phyloP scores from a whole-genome alignment of 2,113 vertebrate genomes.

The Mesembrinibis cayennensis region DNA sequence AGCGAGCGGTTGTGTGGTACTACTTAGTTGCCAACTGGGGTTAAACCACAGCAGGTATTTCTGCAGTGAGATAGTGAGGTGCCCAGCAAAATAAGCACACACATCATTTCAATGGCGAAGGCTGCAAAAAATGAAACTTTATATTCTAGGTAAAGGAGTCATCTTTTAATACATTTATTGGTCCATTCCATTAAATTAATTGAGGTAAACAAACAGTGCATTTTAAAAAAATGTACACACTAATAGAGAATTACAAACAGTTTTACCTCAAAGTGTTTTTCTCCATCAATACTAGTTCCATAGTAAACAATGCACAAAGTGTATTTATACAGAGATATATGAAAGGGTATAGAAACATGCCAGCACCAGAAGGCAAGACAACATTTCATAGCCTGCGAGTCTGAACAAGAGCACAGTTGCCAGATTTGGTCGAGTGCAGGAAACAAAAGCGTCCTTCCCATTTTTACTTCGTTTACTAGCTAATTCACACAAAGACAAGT shows the following conservation, averaged over 20 bases:
- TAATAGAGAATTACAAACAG: constrained; percentile 78
- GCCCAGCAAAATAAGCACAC: not conserved
- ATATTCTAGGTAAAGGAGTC: constrained; percentile 60
- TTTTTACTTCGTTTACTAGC: constrained; percentile 9
- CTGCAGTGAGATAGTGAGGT: not conserved
- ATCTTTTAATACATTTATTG: constrained; percentile 81
- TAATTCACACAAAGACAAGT: not conserved
- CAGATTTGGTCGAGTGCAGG: constrained; percentile 48
- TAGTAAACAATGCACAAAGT: constrained; percentile 81
- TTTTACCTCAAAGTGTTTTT: constrained; percentile 71
- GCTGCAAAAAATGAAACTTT: not conserved
- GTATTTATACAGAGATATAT: constrained; percentile 63
- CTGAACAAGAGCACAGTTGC: constrained; percentile 29
- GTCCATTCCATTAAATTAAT: constrained; percentile 84
- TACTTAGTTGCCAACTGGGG: no score
- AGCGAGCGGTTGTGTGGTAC: no score
- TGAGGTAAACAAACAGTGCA: constrained; percentile 85
- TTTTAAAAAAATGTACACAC: constrained; percentile 78
- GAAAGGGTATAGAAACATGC: constrained; percentile 67
- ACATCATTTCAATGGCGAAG: not conserved
- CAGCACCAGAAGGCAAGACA: constrained; percentile 73
- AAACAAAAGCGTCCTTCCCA: constrained; percentile 45
- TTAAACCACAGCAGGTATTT: not conserved
- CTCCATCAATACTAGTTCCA: constrained; percentile 69
- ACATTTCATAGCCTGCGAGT: constrained; percentile 37